Conservation (phyloP, 2,113 vertebrate species). For the Tetrao urogallus region DNA sequence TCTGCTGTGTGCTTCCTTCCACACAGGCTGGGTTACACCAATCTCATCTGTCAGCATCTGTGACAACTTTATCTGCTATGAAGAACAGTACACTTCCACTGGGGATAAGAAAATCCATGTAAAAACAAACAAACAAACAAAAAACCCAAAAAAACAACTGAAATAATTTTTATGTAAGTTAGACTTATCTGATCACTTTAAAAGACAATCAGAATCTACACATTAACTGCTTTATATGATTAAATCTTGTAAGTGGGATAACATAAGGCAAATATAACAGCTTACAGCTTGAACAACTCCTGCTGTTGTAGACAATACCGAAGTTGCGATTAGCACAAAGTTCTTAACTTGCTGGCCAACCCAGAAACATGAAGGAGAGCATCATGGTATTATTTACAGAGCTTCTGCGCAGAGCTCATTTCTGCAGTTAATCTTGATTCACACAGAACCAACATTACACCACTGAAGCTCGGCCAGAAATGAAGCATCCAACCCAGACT, state of each 20-base stretch:
- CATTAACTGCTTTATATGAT: background rate
- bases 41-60: background rate
- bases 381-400: too few species aligned
- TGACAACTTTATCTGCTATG: background rate
- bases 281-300: background rate
- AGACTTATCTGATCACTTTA: background rate
- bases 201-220: background rate
- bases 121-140: too few species aligned
- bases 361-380: too few species aligned
- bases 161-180: background rate
- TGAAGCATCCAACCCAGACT: conserved; percentile 14
- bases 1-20: background rate
- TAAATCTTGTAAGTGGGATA: background rate
- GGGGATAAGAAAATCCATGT: background rate
- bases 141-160: too few species aligned
- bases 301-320: background rate
- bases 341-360: too few species aligned
- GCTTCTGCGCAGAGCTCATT: background rate
- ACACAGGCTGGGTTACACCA: background rate
- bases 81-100: background rate
- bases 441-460: background rate
- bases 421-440: background rate
- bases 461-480: conserved; percentile 8
- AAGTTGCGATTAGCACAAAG: too few species aligned
- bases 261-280: background rate